Evolutionary conservation across 2,888 invertebrate genomes (phyloP), one percentile per base, ranked within the genome.

Genomic region (Tanypteryx hageni): DNA sequence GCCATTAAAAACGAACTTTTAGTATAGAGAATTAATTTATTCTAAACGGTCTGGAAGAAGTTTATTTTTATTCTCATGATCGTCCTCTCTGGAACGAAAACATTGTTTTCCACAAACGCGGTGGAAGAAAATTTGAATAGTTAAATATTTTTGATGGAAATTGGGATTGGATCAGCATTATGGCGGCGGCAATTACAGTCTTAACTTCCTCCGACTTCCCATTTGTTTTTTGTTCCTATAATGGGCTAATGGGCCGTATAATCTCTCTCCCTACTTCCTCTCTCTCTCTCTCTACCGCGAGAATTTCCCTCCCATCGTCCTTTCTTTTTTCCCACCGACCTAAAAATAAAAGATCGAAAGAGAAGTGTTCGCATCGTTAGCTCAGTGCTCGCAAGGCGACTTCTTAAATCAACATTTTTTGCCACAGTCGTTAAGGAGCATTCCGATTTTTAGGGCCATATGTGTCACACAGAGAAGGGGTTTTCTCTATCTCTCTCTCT

Each of bases 321-420:
- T 76, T 76, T 76, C 18, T 68, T 68, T 68, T 64, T 27, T 0
- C 27, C 22, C 76, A 8, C 22, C 7, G 22, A 4, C 0, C 18
- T 18, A 27, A 27, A 76, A 76, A 76, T 76, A 11, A 27, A 27
- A 11, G 18, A 27, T 2, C 13, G 27, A 27, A 76, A 27, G 76
- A 76, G 27, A 76, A 76, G 27, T 76, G 76, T 18, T 76, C 76
- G 27, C 76, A 76, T 76, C 76, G 27, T 76, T 76, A 76, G 22
- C 76, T 22, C 10, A n/a, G 18, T 68, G 68, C 22, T 22, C 22
- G 76, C 22, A 10, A 76, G 11, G 9, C 11, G 27, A 76, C 22
- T 76, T 1, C 22, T 27, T 76, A 76, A 76, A 76, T 76, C 76
- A 27, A 27, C 27, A 18, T 27, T 76, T 76, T 76, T 76, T 76